Evolutionary conservation across 2,888 invertebrate species (phyloP), one percentile per base, ranked within the genome.

Genomic region (Sphecodes monilicornis): DNA sequence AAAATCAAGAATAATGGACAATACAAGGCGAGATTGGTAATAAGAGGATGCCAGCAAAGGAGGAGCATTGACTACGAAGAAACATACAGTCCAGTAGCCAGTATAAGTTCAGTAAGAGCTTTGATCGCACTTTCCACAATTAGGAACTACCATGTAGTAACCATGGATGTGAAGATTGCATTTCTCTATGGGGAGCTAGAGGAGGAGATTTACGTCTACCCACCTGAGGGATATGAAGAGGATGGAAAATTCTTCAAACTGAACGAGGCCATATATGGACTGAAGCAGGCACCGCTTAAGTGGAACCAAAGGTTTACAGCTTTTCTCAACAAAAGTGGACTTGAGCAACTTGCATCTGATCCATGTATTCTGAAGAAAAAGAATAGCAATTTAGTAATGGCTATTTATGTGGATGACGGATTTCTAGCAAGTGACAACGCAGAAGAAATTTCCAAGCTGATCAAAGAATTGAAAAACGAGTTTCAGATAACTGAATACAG

Each of bases 331-430:
- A 43, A 43, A 11, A 43, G 43, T 43, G 43, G 43, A 43, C 43
- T 43, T 43, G 11, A 43, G 11, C 43, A 43, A 43, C 43, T 43
- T 43, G 43, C 43, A 26, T 16, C 81, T 18, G 83, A 86, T 43
- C 81, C 78, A 39, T 85, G 85, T 68, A 86, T 88, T 3, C 86
- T 79, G 64, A 80, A 74, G 46, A 81, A 79, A 26, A 69, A 78
- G 50, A 70, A 74, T 11, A 82, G 73, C 11, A 75, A 46, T n/a
- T 18, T 88, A 13, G 74, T 77, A 57, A 26, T 86, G 66, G 82
- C 82, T 32, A 76, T 86, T 8, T 79, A 85, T 26, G 85, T 86
- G n/a, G 84, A 86, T 26, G 79, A 88, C 60, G 85, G 86, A n/a
- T n/a, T 88, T 1, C 36, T 86, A 29, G 26, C 81, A 6, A 22